Conservation (phyloP, 30 jellyfish, hydroid and myxozoan species). For the Chrysaora quinquecirrha region DNA sequence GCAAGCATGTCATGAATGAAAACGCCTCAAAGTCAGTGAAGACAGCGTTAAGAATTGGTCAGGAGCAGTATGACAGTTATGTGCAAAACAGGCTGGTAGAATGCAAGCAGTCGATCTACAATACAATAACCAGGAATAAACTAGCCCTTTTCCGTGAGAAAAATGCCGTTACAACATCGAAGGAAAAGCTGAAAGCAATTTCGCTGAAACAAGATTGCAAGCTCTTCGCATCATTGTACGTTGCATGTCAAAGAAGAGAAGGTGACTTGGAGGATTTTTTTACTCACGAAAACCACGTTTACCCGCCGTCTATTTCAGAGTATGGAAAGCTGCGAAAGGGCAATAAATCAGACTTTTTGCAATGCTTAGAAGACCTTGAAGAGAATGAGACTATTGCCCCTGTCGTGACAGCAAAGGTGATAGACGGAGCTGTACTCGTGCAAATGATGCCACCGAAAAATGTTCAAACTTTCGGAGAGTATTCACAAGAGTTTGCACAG, state of each 20-base stretch:
- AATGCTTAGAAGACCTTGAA: conserved; percentile 8
- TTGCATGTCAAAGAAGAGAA: neutral
- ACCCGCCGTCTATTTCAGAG: neutral
- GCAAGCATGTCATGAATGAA: neutral
- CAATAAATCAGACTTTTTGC: conserved; percentile 8
- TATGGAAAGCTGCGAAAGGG: conserved; percentile 3
- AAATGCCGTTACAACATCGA: neutral
- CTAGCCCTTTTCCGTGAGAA: neutral
- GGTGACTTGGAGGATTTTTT: neutral
- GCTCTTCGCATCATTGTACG: neutral
- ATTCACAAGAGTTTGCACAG: neutral
- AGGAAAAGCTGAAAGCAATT: neutral
- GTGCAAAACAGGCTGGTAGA: neutral
- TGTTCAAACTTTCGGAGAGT: neutral
- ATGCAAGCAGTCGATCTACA: neutral
- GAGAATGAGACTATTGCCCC: neutral
- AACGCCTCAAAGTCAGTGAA: neutral
- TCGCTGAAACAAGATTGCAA: conserved; percentile 7
- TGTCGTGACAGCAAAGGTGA: neutral
- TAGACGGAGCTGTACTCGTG: neutral
- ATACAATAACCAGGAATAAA: neutral
- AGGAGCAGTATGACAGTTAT: conserved; percentile 4
- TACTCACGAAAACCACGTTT: neutral
- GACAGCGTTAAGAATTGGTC: neutral
- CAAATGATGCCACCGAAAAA: neutral